phyloP scores from a whole-genome alignment of 1,140 invertebrate species.

The Oreohelix idahoensis region DNA sequence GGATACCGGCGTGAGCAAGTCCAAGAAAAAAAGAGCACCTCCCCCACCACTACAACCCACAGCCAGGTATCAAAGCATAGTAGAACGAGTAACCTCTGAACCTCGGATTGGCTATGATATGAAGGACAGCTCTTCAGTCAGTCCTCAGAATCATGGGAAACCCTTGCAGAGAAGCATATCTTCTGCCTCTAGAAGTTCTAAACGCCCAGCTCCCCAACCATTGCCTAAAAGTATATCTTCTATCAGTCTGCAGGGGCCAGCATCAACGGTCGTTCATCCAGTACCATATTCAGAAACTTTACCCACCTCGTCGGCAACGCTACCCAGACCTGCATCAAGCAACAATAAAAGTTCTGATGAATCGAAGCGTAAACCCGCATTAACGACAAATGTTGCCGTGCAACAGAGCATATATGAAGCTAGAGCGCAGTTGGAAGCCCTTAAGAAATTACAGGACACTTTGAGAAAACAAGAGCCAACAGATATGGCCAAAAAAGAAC shows the following conservation, averaged over 20 bases:
- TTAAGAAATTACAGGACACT: slow-evolving; percentile 42
- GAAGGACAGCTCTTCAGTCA: slow-evolving; percentile 28
- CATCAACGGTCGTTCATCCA: not conserved
- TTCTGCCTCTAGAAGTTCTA: not conserved
- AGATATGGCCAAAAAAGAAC: not conserved
- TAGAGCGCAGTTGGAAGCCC: slow-evolving; percentile 41
- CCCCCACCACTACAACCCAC: slow-evolving; percentile 47
- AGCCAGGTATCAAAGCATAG: not conserved
- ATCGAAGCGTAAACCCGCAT: not conserved
- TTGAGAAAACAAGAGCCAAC: slow-evolving; percentile 6
- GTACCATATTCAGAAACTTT: not conserved
- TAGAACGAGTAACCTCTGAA: slow-evolving; percentile 43
- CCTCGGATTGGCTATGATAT: slow-evolving; percentile 57
- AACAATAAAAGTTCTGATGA: not conserved
- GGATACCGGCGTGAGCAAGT: slow-evolving; percentile 52
- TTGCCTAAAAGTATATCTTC: not conserved
- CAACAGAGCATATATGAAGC: slow-evolving; percentile 34
- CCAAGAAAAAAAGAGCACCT: slow-evolving; percentile 56
- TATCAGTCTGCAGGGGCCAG: not conserved
- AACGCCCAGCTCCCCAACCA: slow-evolving; percentile 22
- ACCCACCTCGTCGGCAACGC: not conserved
- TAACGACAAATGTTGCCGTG: not conserved
- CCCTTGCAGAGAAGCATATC: slow-evolving; percentile 1
- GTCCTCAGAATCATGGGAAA: not conserved
- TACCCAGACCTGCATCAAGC: too few species aligned